These are phyloP conservation scores for Aspidiotus destructor DNA, from an alignment of 2,888 invertebrate species.

Conservation along the genomic window DNA sequence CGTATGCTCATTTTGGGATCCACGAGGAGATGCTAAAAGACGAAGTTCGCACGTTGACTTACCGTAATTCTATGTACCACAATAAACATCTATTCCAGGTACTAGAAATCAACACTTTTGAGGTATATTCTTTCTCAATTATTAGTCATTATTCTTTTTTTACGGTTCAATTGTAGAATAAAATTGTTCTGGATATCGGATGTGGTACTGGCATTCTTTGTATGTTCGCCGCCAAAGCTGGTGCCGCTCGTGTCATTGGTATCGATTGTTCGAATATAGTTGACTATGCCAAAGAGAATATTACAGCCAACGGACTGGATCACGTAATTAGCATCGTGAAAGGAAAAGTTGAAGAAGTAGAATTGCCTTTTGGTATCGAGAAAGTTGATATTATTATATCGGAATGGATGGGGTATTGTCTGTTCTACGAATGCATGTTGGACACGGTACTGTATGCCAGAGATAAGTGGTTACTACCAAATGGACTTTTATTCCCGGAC, in stretches of 20 bases:
- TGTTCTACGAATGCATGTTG: conserved; percentile 99
- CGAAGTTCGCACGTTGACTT: conserved; percentile 95
- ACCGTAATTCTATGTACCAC: conserved; percentile 98
- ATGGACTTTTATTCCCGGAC: conserved; percentile 51
- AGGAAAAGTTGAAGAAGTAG: conserved; percentile 88
- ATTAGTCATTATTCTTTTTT: too few relatives aligned
- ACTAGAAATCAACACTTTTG: neutral
- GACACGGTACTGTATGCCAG: conserved; percentile 97
- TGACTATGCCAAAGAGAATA: conserved; percentile 90
- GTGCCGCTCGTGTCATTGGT: conserved; percentile 88
- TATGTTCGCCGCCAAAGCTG: conserved; percentile 99
- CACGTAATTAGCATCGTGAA: conserved; percentile 74
- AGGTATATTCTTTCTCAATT: too few relatives aligned
- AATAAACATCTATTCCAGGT: conserved; percentile 92
- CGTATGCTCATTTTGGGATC: conserved; percentile 99
- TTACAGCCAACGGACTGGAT: conserved; percentile 71
- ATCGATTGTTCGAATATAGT: conserved; percentile 99
- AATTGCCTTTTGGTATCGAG: conserved; percentile 67
- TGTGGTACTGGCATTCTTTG: conserved; percentile 98
- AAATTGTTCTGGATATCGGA: conserved; percentile 90
- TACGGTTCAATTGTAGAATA: conserved; percentile 44
- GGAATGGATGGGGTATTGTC: conserved; percentile 75
- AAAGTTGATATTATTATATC: conserved; percentile 87
- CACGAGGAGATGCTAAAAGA: conserved; percentile 99
- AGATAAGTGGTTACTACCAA: conserved; percentile 82